phyloP scores from a whole-genome alignment of 2,797 vertebrate species.

The Rallus crepitans region DNA sequence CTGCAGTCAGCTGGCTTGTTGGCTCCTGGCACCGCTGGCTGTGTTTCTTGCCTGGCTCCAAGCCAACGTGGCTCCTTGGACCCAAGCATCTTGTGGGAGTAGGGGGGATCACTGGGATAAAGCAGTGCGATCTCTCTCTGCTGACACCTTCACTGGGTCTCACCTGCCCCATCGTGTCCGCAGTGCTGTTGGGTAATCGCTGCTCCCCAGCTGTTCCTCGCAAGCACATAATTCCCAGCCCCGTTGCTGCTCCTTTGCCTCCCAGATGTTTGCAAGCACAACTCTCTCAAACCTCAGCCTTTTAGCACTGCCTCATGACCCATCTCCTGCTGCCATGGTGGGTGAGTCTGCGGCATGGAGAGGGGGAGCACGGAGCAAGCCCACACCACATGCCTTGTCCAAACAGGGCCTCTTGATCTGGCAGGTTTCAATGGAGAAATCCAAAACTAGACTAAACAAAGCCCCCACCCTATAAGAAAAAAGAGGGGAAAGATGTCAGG shows the following conservation, averaged over 20 bases:
- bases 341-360: neutral
- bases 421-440: neutral
- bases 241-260: accelerated
- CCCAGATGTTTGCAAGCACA: neutral
- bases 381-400: accelerated
- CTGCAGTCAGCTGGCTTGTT: neutral
- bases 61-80: neutral
- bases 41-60: neutral
- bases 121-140: accelerated
- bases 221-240: accelerated
- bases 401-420: neutral
- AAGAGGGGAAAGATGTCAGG: neutral
- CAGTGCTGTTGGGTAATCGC: accelerated
- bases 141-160: accelerated
- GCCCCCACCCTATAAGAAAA: neutral
- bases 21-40: neutral
- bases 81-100: neutral
- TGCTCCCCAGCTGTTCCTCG: neutral
- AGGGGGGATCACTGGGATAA: neutral
- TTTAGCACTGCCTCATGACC: neutral
- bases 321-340: neutral
- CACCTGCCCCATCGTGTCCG: accelerated
- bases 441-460: neutral
- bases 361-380: accelerated
- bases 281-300: accelerated